Percentiles rank a stretch among this genome's conserved stretches.
Conservation (phyloP, 1,140 invertebrate species). For the Euschistus heros region DNA sequence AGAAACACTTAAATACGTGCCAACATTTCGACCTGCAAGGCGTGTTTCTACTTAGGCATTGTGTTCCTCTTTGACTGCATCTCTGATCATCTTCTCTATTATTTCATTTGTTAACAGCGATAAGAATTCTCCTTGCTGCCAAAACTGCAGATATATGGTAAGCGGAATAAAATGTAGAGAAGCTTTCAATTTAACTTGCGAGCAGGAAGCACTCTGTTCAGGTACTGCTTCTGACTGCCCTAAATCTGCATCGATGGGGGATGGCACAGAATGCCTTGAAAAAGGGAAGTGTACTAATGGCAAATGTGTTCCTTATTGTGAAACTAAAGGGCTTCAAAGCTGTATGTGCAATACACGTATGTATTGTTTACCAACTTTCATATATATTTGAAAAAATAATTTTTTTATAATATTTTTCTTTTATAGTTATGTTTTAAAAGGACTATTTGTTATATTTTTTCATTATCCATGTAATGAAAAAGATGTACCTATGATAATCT, state of each 20-base stretch:
- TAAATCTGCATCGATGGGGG: constrained; percentile 72
- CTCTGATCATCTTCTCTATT: too few species aligned
- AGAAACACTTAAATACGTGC: too few species aligned
- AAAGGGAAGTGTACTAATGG: constrained; percentile 74
- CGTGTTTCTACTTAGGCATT: too few species aligned
- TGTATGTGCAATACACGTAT: constrained; percentile 90
- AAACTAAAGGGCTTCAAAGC: constrained; percentile 80
- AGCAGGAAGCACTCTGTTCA: constrained; percentile 71
- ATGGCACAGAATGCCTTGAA: constrained; percentile 77
- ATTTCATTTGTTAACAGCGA: constrained; percentile 49
- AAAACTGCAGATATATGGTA: constrained; percentile 75
- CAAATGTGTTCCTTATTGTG: constrained; percentile 84
- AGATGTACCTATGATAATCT: too few species aligned
- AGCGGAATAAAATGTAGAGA: constrained; percentile 72
- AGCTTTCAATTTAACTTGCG: constrained; percentile 78
- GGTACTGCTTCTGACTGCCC: constrained; percentile 61
- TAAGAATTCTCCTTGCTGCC: constrained; percentile 89
- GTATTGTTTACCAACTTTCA: too few species aligned
- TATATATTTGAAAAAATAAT: too few species aligned
- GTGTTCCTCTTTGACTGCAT: too few species aligned
- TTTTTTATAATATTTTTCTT: too few species aligned
- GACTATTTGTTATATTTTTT: too few species aligned
- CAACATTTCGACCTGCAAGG: too few species aligned
- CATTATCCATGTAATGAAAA: too few species aligned
- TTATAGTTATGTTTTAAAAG: too few species aligned